Conservation (phyloP, 2,797 vertebrate species). For the Euthynnus affinis region DNA sequence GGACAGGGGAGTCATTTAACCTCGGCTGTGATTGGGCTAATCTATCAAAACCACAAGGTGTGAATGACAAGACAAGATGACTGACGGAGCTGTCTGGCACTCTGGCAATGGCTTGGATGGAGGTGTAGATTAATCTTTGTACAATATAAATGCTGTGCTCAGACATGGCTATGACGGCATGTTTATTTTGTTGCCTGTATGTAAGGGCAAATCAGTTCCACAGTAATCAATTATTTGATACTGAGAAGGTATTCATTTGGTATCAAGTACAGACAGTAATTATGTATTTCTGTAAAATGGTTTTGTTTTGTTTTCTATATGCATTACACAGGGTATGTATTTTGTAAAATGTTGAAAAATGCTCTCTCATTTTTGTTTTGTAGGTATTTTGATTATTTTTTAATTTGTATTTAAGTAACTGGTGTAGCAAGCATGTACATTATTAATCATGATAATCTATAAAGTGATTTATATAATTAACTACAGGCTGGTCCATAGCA, state of each 20-base stretch:
- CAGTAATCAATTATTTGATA: background rate
- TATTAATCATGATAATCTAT: background rate
- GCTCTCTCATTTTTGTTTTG: background rate
- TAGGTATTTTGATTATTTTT: background rate
- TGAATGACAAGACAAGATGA: slow-evolving; percentile 74
- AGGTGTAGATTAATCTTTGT: slow-evolving; percentile 58
- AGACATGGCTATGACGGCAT: background rate
- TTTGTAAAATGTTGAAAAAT: no score
- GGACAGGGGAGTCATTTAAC: slow-evolving; percentile 76
- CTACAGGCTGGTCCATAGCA: background rate
- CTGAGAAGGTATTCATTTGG: background rate
- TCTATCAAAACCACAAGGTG: slow-evolving; percentile 75
- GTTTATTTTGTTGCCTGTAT: background rate
- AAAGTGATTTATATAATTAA: background rate
- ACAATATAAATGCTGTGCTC: slow-evolving; percentile 2
- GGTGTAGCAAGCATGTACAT: background rate
- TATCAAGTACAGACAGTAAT: background rate
- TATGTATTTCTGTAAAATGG: background rate
- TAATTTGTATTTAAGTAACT: background rate
- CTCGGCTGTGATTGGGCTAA: slow-evolving; percentile 65
- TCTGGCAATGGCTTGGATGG: slow-evolving; percentile 38
- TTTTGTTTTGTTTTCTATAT: background rate
- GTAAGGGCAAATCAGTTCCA: background rate
- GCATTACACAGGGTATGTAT: no score
- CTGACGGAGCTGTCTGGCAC: slow-evolving; percentile 75